Evolutionary conservation across 2,113 vertebrate species (phyloP).

Genomic region (Amphilophus citrinellus): DNA sequence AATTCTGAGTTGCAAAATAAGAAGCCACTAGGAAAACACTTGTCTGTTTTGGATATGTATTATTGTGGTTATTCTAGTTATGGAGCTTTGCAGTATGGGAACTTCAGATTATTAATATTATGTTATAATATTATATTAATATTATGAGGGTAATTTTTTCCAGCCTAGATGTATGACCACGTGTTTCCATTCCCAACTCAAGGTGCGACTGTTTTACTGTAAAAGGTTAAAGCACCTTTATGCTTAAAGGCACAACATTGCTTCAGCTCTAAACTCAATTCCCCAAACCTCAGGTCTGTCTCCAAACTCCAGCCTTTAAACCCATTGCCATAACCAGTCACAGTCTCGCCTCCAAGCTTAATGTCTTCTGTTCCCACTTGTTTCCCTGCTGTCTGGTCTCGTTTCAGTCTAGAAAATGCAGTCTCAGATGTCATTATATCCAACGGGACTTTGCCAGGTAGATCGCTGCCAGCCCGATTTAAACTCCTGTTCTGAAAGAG

Average conservation of each 20-base stretch:
- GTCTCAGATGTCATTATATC: slow-evolving; percentile 4
- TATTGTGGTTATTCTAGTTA: neutral
- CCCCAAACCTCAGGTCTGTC: neutral
- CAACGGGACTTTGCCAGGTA: neutral
- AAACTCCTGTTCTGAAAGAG: slow-evolving; percentile 1
- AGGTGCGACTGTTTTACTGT: neutral
- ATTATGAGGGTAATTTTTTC: neutral
- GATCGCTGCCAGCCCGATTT: neutral
- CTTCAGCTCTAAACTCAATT: neutral
- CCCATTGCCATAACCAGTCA: neutral
- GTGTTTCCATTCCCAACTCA: neutral
- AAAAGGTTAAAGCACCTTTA: slow-evolving; percentile 3
- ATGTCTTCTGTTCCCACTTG: slow-evolving; percentile 3
- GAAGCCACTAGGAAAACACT: neutral
- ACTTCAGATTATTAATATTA: neutral
- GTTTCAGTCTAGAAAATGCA: neutral
- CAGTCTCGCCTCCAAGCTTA: neutral
- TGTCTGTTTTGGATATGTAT: neutral
- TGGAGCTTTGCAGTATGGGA: neutral
- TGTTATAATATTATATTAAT: neutral
- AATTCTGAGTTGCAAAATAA: slow-evolving; percentile 5
- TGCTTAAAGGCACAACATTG: neutral
- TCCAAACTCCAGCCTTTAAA: slow-evolving; percentile 22
- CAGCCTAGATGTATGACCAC: neutral
- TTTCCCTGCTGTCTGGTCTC: neutral